Percentiles rank a stretch among this genome's conserved stretches.
phyloP scores from a whole-genome alignment of 1,140 invertebrate species.

The Physella acuta region DNA sequence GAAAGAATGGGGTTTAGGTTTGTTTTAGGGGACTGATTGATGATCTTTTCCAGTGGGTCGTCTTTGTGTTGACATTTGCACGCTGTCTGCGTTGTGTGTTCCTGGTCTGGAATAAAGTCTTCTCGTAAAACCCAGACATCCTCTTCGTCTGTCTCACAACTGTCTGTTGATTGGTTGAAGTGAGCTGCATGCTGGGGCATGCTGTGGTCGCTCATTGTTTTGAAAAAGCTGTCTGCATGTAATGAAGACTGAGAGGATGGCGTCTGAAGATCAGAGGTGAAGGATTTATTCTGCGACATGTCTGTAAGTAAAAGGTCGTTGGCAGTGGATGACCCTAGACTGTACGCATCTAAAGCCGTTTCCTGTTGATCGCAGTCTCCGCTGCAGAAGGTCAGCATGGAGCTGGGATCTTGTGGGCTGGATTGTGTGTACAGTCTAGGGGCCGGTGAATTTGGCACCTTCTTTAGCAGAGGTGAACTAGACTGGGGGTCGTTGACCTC shows the following conservation, averaged over 20 bases:
- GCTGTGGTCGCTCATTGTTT: background rate
- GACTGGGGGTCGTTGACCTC: too few relatives aligned
- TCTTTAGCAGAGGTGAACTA: too few relatives aligned
- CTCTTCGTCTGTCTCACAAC: background rate
- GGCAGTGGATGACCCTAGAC: too few relatives aligned
- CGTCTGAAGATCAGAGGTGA: too few relatives aligned
- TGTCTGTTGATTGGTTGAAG: background rate
- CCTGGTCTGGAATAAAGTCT: background rate
- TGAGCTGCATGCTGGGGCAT: background rate
- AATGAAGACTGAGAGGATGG: too few relatives aligned
- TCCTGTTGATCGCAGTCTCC: background rate
- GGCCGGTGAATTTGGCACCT: too few relatives aligned
- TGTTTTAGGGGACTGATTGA: background rate
- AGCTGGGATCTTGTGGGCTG: too few relatives aligned
- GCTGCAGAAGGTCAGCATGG: background rate
- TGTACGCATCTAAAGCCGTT: constrained; percentile 1
- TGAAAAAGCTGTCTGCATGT: too few relatives aligned
- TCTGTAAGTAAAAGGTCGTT: too few relatives aligned
- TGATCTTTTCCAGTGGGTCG: background rate
- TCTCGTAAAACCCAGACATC: constrained; percentile 16
- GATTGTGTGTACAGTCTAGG: too few relatives aligned
- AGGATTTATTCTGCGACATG: too few relatives aligned
- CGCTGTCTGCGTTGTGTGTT: background rate
- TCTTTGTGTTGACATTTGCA: too few relatives aligned
- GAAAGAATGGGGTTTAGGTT: background rate